Percentiles rank a stretch among this genome's conserved stretches.
Conservation (phyloP, 1,140 invertebrate species). For the Tetramorium simillimum region DNA sequence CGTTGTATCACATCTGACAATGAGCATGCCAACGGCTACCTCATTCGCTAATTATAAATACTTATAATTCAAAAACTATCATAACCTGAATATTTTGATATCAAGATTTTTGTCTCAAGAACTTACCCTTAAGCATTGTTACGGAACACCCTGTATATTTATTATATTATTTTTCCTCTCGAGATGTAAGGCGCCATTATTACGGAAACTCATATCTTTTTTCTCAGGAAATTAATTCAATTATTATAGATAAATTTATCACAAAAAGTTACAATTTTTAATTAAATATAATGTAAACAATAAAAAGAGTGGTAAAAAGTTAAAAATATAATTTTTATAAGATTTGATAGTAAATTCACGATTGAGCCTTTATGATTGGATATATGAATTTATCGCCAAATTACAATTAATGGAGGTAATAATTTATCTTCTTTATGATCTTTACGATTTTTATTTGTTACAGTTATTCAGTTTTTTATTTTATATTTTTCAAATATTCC, state of each 20-base stretch:
- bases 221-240: background rate
- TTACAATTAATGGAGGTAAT: background rate
- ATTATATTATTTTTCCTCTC: background rate
- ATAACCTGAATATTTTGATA: too few relatives aligned
- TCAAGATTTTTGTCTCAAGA: too few relatives aligned
- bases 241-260: background rate
- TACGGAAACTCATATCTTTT: background rate
- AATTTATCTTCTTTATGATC: background rate
- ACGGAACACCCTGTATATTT: too few relatives aligned
- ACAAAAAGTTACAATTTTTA: background rate
- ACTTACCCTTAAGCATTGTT: too few relatives aligned
- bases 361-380: background rate
- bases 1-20: too few relatives aligned
- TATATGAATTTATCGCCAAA: too few relatives aligned
- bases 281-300: background rate
- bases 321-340: background rate
- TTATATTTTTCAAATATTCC: background rate
- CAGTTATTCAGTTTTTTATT: background rate
- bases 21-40: too few relatives aligned
- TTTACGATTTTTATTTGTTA: background rate
- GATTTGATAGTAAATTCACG: background rate
- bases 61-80: too few relatives aligned
- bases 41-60: too few relatives aligned
- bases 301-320: background rate
- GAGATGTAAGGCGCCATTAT: background rate